These are phyloP conservation scores for Glaucidium brasilianum DNA, from an alignment of 2,113 vertebrate genomes.

Conservation along the genomic window DNA sequence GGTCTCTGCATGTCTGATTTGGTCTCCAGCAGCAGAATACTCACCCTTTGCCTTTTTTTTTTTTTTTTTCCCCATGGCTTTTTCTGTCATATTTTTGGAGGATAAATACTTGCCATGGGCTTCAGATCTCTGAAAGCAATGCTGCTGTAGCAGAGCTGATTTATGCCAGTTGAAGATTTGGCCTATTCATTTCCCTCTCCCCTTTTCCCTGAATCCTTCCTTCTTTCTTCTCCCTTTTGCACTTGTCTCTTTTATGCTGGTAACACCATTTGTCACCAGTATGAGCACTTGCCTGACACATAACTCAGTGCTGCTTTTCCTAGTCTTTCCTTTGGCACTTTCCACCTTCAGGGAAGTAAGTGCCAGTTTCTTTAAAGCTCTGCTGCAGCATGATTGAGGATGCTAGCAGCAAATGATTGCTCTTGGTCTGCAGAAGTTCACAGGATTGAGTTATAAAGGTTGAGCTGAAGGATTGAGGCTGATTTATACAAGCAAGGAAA, in stretches of 20 bases:
- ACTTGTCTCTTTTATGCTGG: slow-evolving; percentile 9
- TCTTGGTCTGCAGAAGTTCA: background rate
- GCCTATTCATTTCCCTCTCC: background rate
- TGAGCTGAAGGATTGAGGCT: background rate
- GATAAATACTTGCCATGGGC: background rate
- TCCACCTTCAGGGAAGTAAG: slow-evolving; percentile 10
- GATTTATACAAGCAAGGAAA: background rate
- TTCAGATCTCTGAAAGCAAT: background rate
- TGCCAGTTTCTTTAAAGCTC: slow-evolving; percentile 33
- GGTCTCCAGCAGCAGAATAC: background rate
- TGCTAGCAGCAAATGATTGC: background rate
- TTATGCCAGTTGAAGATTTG: background rate
- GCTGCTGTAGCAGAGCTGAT: background rate
- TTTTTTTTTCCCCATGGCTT: background rate
- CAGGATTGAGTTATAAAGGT: background rate
- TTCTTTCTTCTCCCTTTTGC: background rate
- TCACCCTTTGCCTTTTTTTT: background rate
- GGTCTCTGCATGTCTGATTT: background rate
- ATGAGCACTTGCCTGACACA: background rate
- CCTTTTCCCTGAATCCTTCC: background rate
- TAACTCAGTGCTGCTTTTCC: background rate
- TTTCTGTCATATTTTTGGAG: background rate
- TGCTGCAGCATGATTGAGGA: background rate
- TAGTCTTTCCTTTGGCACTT: background rate
- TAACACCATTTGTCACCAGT: slow-evolving; percentile 45